These are phyloP conservation scores for Drosophila mimetica DNA, from an alignment of 2,888 invertebrate genomes.

Conservation along the genomic window DNA sequence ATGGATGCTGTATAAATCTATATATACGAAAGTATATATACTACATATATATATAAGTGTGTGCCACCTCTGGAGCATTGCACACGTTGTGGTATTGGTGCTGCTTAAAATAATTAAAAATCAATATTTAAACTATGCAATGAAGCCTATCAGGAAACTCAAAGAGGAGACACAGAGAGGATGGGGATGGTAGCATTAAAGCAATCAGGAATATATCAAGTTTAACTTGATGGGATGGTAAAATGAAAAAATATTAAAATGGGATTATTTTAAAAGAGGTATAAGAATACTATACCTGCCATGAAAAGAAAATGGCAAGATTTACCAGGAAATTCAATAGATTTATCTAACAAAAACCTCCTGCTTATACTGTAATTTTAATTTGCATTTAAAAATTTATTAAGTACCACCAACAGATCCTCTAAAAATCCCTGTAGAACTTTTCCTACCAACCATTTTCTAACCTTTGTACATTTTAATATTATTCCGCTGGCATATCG, in stretches of 20 bases:
- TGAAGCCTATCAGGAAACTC: conserved; percentile 27
- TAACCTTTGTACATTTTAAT: conserved; percentile 1
- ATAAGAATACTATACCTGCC: too few species aligned
- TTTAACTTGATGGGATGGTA: not conserved
- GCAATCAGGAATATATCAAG: conserved; percentile 8
- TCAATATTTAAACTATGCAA: conserved; percentile 72
- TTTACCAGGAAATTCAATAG: too few species aligned
- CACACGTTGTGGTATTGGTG: conserved; percentile 69
- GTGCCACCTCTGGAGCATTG: conserved; percentile 48
- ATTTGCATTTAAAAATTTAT: not conserved
- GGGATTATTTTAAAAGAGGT: not conserved
- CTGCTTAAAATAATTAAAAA: conserved; percentile 78
- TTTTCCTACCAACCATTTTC: not conserved
- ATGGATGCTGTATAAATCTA: conserved; percentile 24
- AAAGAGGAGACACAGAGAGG: conserved; percentile 7
- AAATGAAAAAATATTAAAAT: not conserved
- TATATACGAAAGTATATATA: conserved; percentile 16
- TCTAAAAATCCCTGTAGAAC: not conserved
- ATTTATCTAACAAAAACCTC: not conserved
- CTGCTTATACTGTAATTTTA: not conserved
- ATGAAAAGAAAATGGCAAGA: too few species aligned
- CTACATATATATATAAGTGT: conserved; percentile 32
- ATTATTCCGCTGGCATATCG: conserved; percentile 26
- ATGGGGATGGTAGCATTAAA: conserved; percentile 9
- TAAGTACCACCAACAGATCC: not conserved